A percentile compares a stretch with the other conserved stretches of the same genome.
These are phyloP conservation scores for Brachionus asplanchnoidis DNA, from an alignment of 1,140 invertebrate species.

Conservation along the genomic window DNA sequence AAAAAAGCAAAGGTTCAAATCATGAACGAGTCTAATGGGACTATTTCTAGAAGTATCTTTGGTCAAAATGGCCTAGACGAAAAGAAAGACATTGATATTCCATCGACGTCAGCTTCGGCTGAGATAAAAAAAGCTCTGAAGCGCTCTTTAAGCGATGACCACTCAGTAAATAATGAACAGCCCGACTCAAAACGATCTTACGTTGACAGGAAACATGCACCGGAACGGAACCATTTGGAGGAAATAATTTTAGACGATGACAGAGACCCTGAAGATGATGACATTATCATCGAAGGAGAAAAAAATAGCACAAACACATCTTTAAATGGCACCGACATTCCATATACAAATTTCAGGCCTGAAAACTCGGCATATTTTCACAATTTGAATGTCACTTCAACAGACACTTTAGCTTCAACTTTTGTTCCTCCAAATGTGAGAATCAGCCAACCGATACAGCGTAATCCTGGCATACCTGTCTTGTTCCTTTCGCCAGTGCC, in stretches of 20 bases:
- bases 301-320: not conserved
- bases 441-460: not conserved
- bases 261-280: not conserved
- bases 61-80: not conserved
- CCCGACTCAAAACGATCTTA: not conserved
- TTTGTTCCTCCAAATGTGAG: not conserved
- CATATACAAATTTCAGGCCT: not conserved
- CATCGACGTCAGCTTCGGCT: not conserved
- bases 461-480: not conserved
- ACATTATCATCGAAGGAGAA: not conserved
- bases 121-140: not conserved
- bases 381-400: not conserved
- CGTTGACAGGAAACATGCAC: not conserved
- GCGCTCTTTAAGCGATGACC: not conserved
- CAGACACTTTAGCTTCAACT: not conserved
- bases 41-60: not conserved
- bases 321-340: not conserved
- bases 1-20: not conserved
- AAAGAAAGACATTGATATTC: not conserved
- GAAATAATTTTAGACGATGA: not conserved
- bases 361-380: not conserved
- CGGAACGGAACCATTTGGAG: not conserved
- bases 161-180: not conserved
- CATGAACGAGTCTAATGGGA: not conserved
- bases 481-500: not conserved